Percentiles rank a stretch among this genome's conserved stretches.
These are phyloP conservation scores for Pogonophryne albipinna DNA, from an alignment of 2,797 vertebrate genomes.

Conservation along the genomic window DNA sequence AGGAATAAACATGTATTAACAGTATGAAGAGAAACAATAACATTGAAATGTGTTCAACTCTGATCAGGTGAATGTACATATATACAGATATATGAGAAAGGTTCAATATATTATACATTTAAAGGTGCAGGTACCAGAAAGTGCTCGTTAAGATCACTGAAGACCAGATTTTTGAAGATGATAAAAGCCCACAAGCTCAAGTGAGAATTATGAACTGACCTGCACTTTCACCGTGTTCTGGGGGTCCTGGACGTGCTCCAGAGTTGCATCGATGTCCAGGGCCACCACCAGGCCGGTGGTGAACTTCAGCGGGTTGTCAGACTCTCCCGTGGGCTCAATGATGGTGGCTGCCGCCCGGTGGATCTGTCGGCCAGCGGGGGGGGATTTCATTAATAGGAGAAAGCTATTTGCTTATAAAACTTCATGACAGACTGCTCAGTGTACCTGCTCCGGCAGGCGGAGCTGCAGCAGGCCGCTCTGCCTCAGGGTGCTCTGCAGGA, in stretches of 20 bases:
- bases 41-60: too few species aligned
- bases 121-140: background rate
- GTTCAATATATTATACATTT: too few species aligned
- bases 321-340: conserved; percentile 95
- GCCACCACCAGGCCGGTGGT: conserved; percentile 94
- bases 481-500: conserved; percentile 92
- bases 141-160: too few species aligned
- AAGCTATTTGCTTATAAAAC: background rate
- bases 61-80: too few species aligned
- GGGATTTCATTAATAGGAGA: background rate
- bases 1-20: too few species aligned
- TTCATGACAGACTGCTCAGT: too few species aligned
- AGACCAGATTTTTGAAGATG: background rate
- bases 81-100: too few species aligned
- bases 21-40: too few species aligned
- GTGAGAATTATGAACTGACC: conserved; percentile 75
- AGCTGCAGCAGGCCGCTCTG: conserved; percentile 93
- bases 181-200: background rate
- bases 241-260: conserved; percentile 94
- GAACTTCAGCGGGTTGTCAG: conserved; percentile 95
- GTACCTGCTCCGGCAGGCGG: conserved; percentile 91
- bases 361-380: conserved; percentile 83
- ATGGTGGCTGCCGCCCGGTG: conserved; percentile 92
- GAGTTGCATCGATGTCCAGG: conserved; percentile 93
- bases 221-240: conserved; percentile 94